Percentiles rank a stretch among this genome's conserved stretches.
These are phyloP conservation scores for Coreius guichenoti DNA, from an alignment of 2,797 vertebrate species.

Conservation along the genomic window DNA sequence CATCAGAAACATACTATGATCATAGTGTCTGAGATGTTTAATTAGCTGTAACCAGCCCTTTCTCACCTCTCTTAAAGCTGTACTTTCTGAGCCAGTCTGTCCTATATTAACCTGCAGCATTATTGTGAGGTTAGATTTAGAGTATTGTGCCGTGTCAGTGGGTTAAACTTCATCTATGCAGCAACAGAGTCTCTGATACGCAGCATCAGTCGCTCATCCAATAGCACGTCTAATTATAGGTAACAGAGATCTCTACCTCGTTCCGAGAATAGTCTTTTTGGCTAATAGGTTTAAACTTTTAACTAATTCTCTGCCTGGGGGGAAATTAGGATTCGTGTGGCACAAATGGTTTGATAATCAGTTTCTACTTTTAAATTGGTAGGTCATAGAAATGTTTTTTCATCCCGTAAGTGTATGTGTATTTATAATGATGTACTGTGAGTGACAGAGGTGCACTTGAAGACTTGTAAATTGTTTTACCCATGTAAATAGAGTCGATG, in stretches of 20 bases:
- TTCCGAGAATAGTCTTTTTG: conserved; percentile 22
- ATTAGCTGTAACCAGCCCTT: conserved; percentile 21
- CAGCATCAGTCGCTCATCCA: conserved; percentile 18
- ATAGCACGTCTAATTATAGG: conserved; percentile 26
- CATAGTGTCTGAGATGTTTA: neutral
- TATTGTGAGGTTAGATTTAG: conserved; percentile 20
- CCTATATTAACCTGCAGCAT: neutral
- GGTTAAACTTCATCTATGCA: conserved; percentile 45
- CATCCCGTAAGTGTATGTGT: conserved; percentile 69
- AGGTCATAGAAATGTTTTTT: conserved; percentile 53
- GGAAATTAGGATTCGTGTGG: conserved; percentile 48
- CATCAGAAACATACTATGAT: conserved; percentile 11
- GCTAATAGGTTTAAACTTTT: conserved; percentile 36
- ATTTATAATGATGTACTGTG: conserved; percentile 79
- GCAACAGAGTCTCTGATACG: conserved; percentile 23
- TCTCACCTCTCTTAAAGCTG: conserved; percentile 1
- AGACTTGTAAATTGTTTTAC: conserved; percentile 72
- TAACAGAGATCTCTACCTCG: conserved; percentile 51
- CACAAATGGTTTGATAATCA: conserved; percentile 69
- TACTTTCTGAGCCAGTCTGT: conserved; percentile 32
- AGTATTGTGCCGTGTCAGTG: conserved; percentile 6
- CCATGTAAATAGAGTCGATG: conserved; percentile 74
- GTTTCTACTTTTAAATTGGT: conserved; percentile 56
- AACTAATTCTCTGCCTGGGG: conserved; percentile 27
- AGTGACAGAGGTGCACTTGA: conserved; percentile 70